Evolutionary conservation across 2,113 vertebrate species (phyloP).

Genomic region (Potamarius usumacintae): DNA sequence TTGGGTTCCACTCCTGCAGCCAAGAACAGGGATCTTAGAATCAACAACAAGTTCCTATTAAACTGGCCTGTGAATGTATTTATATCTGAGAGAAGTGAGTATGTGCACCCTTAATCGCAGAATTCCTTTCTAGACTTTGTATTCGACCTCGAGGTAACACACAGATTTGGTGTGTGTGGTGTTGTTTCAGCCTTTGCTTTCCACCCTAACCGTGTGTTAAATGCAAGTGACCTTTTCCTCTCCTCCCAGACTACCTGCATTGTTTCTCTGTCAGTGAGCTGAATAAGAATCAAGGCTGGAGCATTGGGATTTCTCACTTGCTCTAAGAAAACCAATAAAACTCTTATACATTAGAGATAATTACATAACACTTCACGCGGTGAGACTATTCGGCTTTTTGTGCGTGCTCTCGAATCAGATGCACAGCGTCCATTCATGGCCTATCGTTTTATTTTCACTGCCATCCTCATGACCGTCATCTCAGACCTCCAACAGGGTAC

Average conservation of each 20-base stretch:
- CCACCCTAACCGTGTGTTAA: neutral
- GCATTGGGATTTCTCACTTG: neutral
- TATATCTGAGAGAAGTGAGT: neutral
- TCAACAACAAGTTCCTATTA: too few relatives aligned
- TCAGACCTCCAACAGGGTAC: neutral
- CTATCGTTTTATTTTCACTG: neutral
- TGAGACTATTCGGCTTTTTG: neutral
- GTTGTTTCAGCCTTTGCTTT: neutral
- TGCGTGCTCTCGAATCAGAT: neutral
- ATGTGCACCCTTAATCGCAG: neutral
- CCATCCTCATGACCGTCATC: neutral
- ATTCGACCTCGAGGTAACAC: neutral
- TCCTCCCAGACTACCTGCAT: constrained; percentile 13
- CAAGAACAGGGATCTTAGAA: too few relatives aligned
- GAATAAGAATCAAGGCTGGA: neutral
- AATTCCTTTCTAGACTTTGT: neutral
- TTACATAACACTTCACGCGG: neutral
- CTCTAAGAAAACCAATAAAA: neutral
- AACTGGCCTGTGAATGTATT: neutral
- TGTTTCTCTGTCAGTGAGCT: constrained; percentile 7
- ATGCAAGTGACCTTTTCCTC: constrained; percentile 9
- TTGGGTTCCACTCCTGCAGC: too few relatives aligned
- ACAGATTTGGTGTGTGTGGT: neutral
- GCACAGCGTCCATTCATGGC: neutral
- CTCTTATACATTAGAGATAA: neutral